Conservation (phyloP, 2,113 vertebrate species). For the Phalacrocorax aristotelis region DNA sequence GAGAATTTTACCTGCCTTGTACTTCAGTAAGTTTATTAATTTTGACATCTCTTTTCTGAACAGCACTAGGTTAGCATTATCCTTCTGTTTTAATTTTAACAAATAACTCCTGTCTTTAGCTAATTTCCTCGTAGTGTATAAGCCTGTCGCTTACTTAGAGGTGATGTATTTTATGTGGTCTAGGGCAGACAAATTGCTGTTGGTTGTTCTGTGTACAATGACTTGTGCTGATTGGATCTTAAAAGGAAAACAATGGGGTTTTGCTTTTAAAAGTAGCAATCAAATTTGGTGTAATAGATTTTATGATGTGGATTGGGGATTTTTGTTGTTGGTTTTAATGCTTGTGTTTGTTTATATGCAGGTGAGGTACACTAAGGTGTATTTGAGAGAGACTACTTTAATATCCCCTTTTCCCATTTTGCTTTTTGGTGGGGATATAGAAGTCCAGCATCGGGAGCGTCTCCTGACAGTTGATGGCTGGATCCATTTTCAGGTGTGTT, state of each 20-base stretch:
- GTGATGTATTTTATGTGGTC: background rate
- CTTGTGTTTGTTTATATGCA: slow-evolving; percentile 56
- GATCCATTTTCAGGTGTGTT: slow-evolving; percentile 92
- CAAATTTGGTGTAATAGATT: background rate
- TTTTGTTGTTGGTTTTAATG: background rate
- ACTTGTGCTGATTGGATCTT: background rate
- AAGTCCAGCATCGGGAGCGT: slow-evolving; percentile 92
- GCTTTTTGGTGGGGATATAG: slow-evolving; percentile 95
- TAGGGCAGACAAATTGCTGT: background rate
- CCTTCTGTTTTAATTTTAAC: background rate
- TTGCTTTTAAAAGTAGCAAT: background rate
- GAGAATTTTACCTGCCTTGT: background rate
- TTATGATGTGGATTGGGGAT: background rate
- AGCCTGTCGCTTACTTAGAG: background rate
- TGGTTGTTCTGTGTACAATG: background rate
- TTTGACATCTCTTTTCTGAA: background rate
- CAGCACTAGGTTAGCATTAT: background rate
- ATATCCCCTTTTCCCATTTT: slow-evolving; percentile 92
- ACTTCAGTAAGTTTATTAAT: background rate
- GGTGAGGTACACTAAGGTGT: slow-evolving; percentile 93
- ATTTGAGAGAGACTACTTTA: slow-evolving; percentile 89
- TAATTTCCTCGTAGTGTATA: background rate
- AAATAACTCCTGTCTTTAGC: background rate
- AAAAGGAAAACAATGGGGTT: background rate
- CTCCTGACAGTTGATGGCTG: slow-evolving; percentile 93